Evolutionary conservation across 2,113 vertebrate species (phyloP).

Genomic region (Pterocles orientalis): DNA sequence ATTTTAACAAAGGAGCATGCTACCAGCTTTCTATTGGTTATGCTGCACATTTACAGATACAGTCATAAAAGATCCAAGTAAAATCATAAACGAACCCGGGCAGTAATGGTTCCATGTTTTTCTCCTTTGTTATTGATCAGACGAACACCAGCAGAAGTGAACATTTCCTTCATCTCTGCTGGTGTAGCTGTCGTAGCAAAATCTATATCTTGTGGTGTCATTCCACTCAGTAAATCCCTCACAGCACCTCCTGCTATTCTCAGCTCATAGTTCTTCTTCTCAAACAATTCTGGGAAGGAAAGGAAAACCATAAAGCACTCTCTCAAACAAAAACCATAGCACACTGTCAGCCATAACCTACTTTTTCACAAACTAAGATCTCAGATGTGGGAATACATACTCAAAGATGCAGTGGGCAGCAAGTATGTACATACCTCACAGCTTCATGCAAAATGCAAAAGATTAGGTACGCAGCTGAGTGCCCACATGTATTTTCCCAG

Average conservation of each 20-base stretch:
- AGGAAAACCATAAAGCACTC: not conserved
- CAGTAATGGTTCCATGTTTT: slow-evolving; percentile 94
- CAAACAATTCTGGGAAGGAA: slow-evolving; percentile 83
- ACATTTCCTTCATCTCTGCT: slow-evolving; percentile 90
- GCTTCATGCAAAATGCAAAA: not conserved
- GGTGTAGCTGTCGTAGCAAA: slow-evolving; percentile 96
- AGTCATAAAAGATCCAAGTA: not conserved
- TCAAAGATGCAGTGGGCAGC: not conserved
- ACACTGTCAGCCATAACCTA: not conserved
- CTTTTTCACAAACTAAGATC: rapidly evolving
- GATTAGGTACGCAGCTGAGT: not conserved
- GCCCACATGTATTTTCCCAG: no score
- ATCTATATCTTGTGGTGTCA: slow-evolving; percentile 90
- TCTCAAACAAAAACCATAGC: rapidly evolving
- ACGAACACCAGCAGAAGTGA: slow-evolving; percentile 85
- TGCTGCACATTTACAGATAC: rapidly evolving
- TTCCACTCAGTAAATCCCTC: slow-evolving; percentile 88
- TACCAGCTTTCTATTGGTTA: not conserved
- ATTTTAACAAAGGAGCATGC: not conserved
- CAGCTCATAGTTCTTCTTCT: slow-evolving; percentile 86
- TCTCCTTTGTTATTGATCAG: slow-evolving; percentile 98
- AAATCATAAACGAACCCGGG: slow-evolving; percentile 76
- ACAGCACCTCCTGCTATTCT: slow-evolving; percentile 96
- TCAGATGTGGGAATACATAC: rapidly evolving
- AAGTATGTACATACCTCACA: rapidly evolving